phyloP scores from a whole-genome alignment of 2,113 vertebrate species.

The Microtus ochrogaster region DNA sequence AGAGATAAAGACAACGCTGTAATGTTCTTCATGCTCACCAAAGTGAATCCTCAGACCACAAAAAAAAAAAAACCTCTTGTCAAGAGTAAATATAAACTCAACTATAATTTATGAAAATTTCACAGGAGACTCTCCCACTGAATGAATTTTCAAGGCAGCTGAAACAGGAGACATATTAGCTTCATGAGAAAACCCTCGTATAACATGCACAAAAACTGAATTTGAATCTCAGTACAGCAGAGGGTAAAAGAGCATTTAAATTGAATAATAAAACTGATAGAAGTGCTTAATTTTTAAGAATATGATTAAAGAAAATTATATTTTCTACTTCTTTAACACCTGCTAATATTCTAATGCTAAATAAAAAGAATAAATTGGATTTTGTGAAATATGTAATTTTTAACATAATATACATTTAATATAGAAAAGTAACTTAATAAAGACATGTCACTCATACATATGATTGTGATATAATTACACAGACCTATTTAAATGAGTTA shows the following conservation, averaged over 20 bases:
- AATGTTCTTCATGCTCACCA: not conserved
- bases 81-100: constrained; percentile 42
- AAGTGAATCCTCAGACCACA: constrained; percentile 38
- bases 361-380: constrained; percentile 56
- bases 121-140: not conserved
- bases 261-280: not conserved
- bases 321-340: constrained; percentile 43
- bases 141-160: not conserved
- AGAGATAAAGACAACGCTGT: constrained; percentile 29
- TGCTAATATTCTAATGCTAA: constrained; percentile 26
- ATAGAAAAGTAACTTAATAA: constrained; percentile 45
- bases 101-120: constrained; percentile 21
- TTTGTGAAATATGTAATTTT: constrained; percentile 61
- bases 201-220: not conserved
- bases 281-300: constrained; percentile 29
- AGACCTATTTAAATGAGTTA: constrained; percentile 35
- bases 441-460: constrained; percentile 5
- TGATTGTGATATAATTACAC: not conserved
- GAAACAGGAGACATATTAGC: not conserved
- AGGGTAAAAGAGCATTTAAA: not conserved
- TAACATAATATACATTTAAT: constrained; percentile 46
- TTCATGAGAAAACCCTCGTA: not conserved
- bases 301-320: constrained; percentile 37
- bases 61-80: constrained; percentile 15
- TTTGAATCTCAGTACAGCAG: not conserved